These are phyloP conservation scores for Recurvirostra avosetta DNA, from an alignment of 2,113 vertebrate species.

Conservation along the genomic window DNA sequence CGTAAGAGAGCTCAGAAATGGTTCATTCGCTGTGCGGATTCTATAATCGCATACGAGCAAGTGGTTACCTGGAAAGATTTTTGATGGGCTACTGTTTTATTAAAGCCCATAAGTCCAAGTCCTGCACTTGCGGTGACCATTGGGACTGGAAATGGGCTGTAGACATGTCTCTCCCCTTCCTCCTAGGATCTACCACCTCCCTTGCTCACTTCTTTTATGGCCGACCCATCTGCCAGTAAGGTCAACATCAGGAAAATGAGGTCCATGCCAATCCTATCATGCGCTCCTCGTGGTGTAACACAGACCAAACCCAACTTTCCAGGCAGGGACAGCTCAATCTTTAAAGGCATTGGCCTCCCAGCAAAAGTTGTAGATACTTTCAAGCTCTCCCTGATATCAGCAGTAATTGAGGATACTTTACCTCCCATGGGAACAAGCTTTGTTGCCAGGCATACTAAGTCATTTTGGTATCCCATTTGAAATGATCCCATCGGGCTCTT, in stretches of 20 bases:
- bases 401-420: background rate
- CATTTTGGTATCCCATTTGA: background rate
- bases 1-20: background rate
- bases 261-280: background rate
- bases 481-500: background rate
- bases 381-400: background rate
- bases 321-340: background rate
- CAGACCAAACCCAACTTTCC: background rate
- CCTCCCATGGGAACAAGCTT: background rate
- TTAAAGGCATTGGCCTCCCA: background rate
- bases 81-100: background rate
- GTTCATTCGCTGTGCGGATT: fast-evolving
- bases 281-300: background rate
- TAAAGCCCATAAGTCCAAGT: background rate
- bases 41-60: fast-evolving
- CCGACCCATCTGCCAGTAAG: background rate
- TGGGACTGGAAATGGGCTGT: background rate
- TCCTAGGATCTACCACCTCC: background rate
- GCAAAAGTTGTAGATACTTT: background rate
- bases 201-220: background rate
- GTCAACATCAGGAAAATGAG: background rate
- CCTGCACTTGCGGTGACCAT: fast-evolving
- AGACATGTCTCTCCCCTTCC: background rate
- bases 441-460: background rate
- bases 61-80: background rate